phyloP scores from a whole-genome alignment of 1,140 invertebrate genomes.

The Colletes gigas region DNA sequence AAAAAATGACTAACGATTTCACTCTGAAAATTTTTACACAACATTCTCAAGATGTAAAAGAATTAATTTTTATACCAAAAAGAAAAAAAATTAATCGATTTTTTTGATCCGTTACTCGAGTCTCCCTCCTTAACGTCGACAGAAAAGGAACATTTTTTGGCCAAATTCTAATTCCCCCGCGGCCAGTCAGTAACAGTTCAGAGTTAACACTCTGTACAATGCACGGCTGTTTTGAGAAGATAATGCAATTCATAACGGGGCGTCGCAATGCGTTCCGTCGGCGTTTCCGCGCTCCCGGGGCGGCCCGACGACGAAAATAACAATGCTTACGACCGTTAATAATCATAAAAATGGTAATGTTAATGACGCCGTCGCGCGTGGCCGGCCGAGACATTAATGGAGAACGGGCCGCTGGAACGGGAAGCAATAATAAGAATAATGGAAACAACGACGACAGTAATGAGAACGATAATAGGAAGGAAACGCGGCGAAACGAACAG shows the following conservation, averaged over 20 bases:
- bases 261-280: background rate
- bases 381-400: conserved; percentile 6
- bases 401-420: background rate
- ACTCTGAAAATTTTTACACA: no score
- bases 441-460: conserved; percentile 18
- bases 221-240: conserved; percentile 35
- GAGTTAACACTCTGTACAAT: background rate
- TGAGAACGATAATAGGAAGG: conserved; percentile 29
- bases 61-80: no score
- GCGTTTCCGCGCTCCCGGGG: background rate
- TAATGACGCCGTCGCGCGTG: background rate
- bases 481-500: background rate
- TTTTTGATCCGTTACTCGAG: no score
- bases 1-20: no score
- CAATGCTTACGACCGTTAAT: conserved; percentile 30
- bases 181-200: no score
- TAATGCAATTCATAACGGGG: conserved; percentile 42
- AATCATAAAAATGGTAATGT: conserved; percentile 48
- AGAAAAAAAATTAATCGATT: no score
- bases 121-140: no score
- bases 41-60: no score
- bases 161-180: no score
- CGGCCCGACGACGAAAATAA: background rate
- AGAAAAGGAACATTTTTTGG: no score
- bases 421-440: conserved; percentile 34